phyloP scores from a whole-genome alignment of 2,797 vertebrate species.

The Coranthus polyacanthus region DNA sequence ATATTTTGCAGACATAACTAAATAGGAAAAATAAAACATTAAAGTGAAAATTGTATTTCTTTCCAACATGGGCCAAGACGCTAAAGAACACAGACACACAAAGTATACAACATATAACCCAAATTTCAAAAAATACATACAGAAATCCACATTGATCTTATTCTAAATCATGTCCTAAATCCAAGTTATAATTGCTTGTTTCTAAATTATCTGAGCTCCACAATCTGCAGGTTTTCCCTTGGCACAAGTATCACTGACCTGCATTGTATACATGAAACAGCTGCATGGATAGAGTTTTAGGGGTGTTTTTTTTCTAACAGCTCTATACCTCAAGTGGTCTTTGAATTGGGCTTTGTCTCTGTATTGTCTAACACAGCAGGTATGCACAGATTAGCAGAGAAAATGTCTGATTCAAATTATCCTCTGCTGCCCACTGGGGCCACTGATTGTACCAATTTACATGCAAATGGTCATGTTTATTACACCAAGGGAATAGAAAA shows the following conservation, averaged over 20 bases:
- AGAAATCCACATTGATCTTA: no score
- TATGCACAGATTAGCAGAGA: conserved; percentile 38
- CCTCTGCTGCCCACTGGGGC: conserved; percentile 62
- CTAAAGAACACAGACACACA: no score
- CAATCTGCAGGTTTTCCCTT: neutral
- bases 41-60: no score
- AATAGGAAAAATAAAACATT: no score
- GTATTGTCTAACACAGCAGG: conserved; percentile 37
- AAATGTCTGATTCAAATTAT: conserved; percentile 53
- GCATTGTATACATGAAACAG: conserved; percentile 12
- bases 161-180: neutral
- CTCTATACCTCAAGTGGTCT: conserved; percentile 54
- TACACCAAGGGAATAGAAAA: conserved; percentile 70
- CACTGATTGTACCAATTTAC: conserved; percentile 78
- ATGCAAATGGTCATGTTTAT: conserved; percentile 80
- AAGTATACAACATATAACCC: no score
- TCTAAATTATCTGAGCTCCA: neutral
- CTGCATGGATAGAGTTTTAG: neutral
- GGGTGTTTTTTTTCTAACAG: conserved; percentile 19
- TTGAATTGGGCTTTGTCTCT: conserved; percentile 63
- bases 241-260: neutral
- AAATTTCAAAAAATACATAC: no score
- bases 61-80: no score
- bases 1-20: no score
- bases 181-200: neutral